These are phyloP conservation scores for Silvanus unidentatus DNA, from an alignment of 2,888 invertebrate genomes.

Conservation along the genomic window DNA sequence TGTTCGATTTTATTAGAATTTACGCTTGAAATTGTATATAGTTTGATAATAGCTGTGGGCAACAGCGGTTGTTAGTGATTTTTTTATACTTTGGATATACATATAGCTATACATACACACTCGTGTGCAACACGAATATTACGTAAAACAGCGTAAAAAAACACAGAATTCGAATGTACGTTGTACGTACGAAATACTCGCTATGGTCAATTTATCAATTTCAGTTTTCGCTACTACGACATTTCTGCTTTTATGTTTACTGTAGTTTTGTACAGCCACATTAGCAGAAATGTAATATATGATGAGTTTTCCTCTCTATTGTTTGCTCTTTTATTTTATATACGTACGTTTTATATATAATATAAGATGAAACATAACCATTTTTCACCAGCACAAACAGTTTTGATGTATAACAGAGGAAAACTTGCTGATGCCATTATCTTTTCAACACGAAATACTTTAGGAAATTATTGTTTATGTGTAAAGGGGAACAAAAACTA, in stretches of 20 bases:
- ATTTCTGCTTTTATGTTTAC: slow-evolving; percentile 33
- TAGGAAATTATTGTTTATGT: neutral
- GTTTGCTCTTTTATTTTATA: slow-evolving; percentile 33
- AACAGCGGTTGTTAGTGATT: too few relatives aligned
- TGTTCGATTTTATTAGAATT: too few relatives aligned
- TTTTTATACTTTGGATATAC: too few relatives aligned
- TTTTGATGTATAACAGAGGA: slow-evolving; percentile 28
- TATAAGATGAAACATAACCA: slow-evolving; percentile 30
- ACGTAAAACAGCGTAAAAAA: too few relatives aligned
- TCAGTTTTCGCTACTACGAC: slow-evolving; percentile 34
- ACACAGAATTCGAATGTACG: too few relatives aligned
- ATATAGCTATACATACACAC: too few relatives aligned
- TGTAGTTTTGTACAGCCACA: slow-evolving; percentile 32
- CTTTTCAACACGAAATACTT: slow-evolving; percentile 1
- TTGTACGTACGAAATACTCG: slow-evolving; percentile 1
- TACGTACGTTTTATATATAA: slow-evolving; percentile 22
- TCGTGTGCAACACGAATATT: too few relatives aligned
- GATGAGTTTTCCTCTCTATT: slow-evolving; percentile 29
- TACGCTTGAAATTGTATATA: too few relatives aligned
- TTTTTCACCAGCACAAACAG: slow-evolving; percentile 26
- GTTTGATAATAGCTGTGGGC: too few relatives aligned
- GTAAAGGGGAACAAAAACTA: too few relatives aligned
- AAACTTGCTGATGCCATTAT: slow-evolving; percentile 6
- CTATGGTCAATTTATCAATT: slow-evolving; percentile 36
- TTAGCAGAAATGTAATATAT: slow-evolving; percentile 36